These are phyloP conservation scores for Gambusia affinis DNA, from an alignment of 2,113 vertebrate species.

Conservation along the genomic window DNA sequence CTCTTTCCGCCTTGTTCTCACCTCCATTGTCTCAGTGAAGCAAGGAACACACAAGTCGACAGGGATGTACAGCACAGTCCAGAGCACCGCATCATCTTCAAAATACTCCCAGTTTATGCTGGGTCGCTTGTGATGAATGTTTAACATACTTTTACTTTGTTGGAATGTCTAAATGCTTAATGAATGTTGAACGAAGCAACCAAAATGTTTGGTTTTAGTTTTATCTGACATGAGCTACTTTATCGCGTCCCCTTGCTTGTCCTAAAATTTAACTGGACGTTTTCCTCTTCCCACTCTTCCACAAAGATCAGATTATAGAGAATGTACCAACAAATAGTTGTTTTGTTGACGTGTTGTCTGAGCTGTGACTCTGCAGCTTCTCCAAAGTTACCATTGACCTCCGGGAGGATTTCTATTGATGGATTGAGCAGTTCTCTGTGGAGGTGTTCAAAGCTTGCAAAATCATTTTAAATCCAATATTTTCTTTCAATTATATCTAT, in stretches of 20 bases:
- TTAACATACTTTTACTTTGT: not conserved
- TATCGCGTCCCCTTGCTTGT: too few species aligned
- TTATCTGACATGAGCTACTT: too few species aligned
- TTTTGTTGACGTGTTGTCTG: not conserved
- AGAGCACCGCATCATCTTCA: not conserved
- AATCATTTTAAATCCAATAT: too few species aligned
- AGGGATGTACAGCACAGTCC: conserved; percentile 5
- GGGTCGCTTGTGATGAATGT: not conserved
- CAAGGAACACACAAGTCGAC: conserved; percentile 16
- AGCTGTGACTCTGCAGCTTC: not conserved
- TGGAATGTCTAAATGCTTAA: not conserved
- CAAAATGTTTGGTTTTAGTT: too few species aligned
- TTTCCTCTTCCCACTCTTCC: too few species aligned
- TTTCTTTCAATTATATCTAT: too few species aligned
- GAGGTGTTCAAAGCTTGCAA: too few species aligned
- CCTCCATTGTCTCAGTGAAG: conserved; percentile 17
- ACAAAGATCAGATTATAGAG: too few species aligned
- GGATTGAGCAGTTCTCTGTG: too few species aligned
- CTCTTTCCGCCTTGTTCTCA: conserved; percentile 25
- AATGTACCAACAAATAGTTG: not conserved
- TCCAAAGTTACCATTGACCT: not conserved
- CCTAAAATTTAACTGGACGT: too few species aligned
- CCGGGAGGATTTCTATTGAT: not conserved
- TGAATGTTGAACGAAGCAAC: not conserved
- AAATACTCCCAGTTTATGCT: too few species aligned